A percentile compares a stretch with the other conserved stretches of the same genome.
These are phyloP conservation scores for Oryzias sinensis DNA, from an alignment of 2,797 vertebrate genomes.

Conservation along the genomic window DNA sequence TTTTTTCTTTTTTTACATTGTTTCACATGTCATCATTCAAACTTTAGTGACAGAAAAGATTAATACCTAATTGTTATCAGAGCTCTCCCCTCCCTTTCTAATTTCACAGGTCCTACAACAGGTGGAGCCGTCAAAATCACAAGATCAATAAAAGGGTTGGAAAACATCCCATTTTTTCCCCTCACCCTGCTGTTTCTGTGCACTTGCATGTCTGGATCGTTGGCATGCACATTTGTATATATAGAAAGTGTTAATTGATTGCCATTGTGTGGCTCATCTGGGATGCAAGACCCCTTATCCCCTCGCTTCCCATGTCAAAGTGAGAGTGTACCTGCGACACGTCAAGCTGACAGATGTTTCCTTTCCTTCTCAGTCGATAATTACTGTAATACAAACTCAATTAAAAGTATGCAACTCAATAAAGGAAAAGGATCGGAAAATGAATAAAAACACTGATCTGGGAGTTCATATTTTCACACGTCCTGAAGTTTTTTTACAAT, in stretches of 20 bases:
- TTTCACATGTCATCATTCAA: conserved; percentile 19
- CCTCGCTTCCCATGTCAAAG: conserved; percentile 55
- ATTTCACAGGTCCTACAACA: conserved; percentile 68
- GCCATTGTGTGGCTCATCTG: conserved; percentile 69
- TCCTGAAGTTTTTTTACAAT: conserved; percentile 16
- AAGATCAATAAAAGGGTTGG: conserved; percentile 55
- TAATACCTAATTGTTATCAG: conserved; percentile 59
- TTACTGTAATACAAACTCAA: conserved; percentile 75
- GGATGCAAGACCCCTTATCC: conserved; percentile 54
- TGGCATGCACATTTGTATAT: conserved; percentile 66
- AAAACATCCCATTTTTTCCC: conserved; percentile 47
- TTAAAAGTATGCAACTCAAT: conserved; percentile 68
- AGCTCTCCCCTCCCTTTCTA: conserved; percentile 43
- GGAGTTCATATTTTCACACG: conserved; percentile 48
- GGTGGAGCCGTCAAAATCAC: conserved; percentile 64
- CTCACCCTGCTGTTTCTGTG: conserved; percentile 39
- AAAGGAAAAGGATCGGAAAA: conserved; percentile 55
- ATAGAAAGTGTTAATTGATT: conserved; percentile 83
- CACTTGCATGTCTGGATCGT: conserved; percentile 13
- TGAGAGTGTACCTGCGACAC: conserved; percentile 73
- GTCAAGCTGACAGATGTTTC: conserved; percentile 66
- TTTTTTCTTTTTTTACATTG: not conserved
- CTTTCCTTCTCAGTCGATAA: conserved; percentile 73
- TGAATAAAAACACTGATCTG: conserved; percentile 53
- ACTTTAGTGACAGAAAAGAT: conserved; percentile 28